Evolutionary conservation across 1,140 invertebrate species (phyloP).

Genomic region (Brachionus plicatilis): DNA sequence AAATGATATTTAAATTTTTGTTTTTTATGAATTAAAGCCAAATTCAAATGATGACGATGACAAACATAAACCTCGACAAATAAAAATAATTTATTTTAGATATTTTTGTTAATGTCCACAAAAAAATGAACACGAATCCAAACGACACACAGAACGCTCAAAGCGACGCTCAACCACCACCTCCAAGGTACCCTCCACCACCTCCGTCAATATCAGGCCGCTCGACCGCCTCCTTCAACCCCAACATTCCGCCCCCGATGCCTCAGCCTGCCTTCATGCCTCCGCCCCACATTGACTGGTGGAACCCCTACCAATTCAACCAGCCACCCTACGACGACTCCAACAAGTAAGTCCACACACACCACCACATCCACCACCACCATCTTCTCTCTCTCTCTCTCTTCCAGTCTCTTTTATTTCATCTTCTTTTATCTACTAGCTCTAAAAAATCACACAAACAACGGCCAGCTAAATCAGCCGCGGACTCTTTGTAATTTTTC

Average conservation of each 20-base stretch:
- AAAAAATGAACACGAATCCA: background rate
- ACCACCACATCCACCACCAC: no score
- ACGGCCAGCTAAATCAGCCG: background rate
- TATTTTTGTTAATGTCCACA: background rate
- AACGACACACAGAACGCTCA: background rate
- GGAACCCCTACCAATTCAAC: background rate
- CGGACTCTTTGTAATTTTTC: background rate
- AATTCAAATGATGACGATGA: background rate
- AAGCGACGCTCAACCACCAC: background rate
- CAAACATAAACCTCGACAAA: background rate
- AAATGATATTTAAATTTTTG: background rate
- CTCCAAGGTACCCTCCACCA: background rate
- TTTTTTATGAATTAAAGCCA: background rate
- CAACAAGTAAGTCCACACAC: background rate
- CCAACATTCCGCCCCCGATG: background rate
- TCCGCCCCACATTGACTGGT: background rate
- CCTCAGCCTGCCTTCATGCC: background rate
- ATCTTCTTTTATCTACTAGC: background rate
- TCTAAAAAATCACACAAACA: background rate
- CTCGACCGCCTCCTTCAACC: background rate
- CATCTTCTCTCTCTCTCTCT: background rate
- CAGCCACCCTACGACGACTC: background rate
- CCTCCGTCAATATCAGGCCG: background rate
- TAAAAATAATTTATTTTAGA: conserved; percentile 3
- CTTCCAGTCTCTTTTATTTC: background rate